Conservation (phyloP, 2,888 invertebrate species). For the Cheilosia pagana region DNA sequence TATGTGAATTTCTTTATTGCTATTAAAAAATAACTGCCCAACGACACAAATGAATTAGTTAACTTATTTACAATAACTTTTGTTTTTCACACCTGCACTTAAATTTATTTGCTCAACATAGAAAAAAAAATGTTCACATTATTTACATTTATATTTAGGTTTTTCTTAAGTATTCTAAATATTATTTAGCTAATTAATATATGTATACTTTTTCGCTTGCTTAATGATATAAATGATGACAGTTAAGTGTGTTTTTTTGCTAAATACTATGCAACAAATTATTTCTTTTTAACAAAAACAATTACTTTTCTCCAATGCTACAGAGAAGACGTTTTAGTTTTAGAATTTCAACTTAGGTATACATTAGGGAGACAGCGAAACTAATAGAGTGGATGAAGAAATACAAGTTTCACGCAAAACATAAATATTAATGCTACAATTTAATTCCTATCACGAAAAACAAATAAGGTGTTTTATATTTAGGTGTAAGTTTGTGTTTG, state of each 20-base stretch:
- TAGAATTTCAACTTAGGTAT: conserved; percentile 25
- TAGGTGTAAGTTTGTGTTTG: conserved; percentile 27
- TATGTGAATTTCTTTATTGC: conserved; percentile 58
- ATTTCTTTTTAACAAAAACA: conserved; percentile 61
- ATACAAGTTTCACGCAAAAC: conserved; percentile 27
- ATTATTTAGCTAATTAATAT: conserved; percentile 57
- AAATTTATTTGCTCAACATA: neutral
- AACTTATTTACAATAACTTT: conserved; percentile 49
- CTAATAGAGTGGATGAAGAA: neutral
- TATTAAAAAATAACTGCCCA: conserved; percentile 39
- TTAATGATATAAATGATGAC: conserved; percentile 55
- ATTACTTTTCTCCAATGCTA: conserved; percentile 41
- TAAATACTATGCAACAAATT: conserved; percentile 75
- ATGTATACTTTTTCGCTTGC: conserved; percentile 11
- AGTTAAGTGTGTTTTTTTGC: conserved; percentile 26
- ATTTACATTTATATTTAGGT: conserved; percentile 47
- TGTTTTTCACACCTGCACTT: conserved; percentile 10
- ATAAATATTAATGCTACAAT: conserved; percentile 51
- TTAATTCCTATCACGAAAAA: conserved; percentile 56
- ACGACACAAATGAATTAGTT: conserved; percentile 34
- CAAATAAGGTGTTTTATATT: conserved; percentile 9
- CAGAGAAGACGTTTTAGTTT: conserved; percentile 36
- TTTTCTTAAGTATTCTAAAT: conserved; percentile 43
- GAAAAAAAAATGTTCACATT: neutral
- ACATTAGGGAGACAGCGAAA: neutral